phyloP scores from a whole-genome alignment of 2,113 vertebrate genomes.

The Osmerus mordax region DNA sequence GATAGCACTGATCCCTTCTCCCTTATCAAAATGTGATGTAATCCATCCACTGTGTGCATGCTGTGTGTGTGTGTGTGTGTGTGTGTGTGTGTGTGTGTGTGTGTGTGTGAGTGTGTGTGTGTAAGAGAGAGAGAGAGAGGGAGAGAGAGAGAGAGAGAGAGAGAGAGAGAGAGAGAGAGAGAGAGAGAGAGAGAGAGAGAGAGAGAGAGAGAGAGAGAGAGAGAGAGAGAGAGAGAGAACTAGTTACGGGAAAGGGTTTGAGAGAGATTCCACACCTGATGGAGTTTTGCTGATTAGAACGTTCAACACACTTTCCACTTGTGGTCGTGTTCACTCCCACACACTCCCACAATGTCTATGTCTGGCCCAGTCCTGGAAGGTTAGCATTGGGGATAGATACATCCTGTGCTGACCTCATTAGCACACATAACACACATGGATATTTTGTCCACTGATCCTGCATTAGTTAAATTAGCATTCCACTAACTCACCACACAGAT shows the following conservation, averaged over 20 bases:
- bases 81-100: constrained; percentile 7
- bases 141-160: too few relatives aligned
- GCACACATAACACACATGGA: constrained; percentile 10
- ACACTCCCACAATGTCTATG: background rate
- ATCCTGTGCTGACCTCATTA: background rate
- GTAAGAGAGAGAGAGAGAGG: background rate
- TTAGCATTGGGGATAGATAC: background rate
- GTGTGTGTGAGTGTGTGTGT: constrained; percentile 23
- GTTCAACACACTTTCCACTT: background rate
- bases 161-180: too few relatives aligned
- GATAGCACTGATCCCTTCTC: constrained; percentile 86
- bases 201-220: too few relatives aligned
- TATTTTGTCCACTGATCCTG: constrained; percentile 51
- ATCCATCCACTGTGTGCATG: constrained; percentile 71
- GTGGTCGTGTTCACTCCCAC: background rate
- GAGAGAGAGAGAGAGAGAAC: background rate
- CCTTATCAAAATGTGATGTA: constrained; percentile 88
- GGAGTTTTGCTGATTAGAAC: too few relatives aligned
- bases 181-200: too few relatives aligned
- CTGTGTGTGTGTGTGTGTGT: constrained; percentile 9
- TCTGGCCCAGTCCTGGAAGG: background rate
- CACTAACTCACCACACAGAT: constrained; percentile 43
- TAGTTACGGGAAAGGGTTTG: background rate
- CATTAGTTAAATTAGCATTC: constrained; percentile 62
- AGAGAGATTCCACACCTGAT: too few relatives aligned